These are phyloP conservation scores for Prionailurus bengalensis DNA, from an alignment of 2,113 vertebrate genomes.

Conservation along the genomic window DNA sequence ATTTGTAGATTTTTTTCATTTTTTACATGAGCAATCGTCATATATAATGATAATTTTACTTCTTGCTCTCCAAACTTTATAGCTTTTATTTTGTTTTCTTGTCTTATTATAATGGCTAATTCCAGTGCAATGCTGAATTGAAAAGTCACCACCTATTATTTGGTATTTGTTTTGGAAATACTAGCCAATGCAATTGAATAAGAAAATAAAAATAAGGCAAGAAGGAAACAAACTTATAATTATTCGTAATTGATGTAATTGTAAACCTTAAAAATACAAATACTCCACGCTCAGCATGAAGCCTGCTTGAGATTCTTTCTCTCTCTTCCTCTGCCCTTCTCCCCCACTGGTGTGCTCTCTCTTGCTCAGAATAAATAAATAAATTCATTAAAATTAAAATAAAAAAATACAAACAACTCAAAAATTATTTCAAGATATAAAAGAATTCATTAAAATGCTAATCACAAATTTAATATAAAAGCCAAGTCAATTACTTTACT, in stretches of 20 bases:
- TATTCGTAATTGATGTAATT: not conserved
- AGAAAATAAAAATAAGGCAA: not conserved
- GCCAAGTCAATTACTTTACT: not conserved
- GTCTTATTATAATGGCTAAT: not conserved
- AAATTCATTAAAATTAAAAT: too few relatives aligned
- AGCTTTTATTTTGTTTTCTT: slow-evolving; percentile 8
- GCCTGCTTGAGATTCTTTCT: too few relatives aligned
- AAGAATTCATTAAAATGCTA: not conserved
- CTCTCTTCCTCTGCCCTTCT: too few relatives aligned
- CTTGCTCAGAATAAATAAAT: too few relatives aligned
- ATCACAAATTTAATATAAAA: slow-evolving; percentile 1
- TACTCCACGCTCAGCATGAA: too few relatives aligned
- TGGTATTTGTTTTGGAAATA: not conserved
- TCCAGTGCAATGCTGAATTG: not conserved
- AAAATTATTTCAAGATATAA: slow-evolving; percentile 27
- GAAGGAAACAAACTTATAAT: not conserved
- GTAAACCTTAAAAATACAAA: not conserved
- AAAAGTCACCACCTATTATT: not conserved
- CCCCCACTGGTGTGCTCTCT: too few relatives aligned
- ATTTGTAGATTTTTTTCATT: not conserved
- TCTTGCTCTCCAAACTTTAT: not conserved
- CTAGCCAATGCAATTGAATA: not conserved
- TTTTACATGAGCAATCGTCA: not conserved
- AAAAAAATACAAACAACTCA: not conserved
- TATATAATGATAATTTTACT: slow-evolving; percentile 23